Evolutionary conservation across 1,140 invertebrate genomes (phyloP), one percentile per base, ranked within the genome.

Genomic region (Glossosoma conforme): DNA sequence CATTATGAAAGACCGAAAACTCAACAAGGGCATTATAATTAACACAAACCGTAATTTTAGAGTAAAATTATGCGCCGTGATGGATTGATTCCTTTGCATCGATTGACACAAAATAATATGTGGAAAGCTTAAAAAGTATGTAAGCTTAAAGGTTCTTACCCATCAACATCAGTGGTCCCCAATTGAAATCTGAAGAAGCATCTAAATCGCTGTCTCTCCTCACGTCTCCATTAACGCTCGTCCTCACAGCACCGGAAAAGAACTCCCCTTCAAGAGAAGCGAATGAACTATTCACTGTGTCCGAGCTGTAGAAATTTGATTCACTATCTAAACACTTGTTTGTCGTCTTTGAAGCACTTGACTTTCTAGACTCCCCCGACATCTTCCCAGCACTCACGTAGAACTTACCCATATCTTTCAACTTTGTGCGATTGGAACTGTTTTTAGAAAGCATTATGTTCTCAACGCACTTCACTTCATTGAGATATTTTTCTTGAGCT

Each of bases 111-210:
- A 9, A 4, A 3, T 13, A 18, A 2, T 24, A 4, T 24, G 20
- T 25, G 18, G n/a, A n/a, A n/a, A n/a, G n/a, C n/a, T n/a, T 43
- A 24, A 24, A 15, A 8, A 36, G 15, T 40, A 15, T 14, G 28
- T 24, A 13, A 43, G 28, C 14, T 22, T 9, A 43, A n/a, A n/a
- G n/a, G n/a, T n/a, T 11, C 41, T 49, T 30, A 61, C 81, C 81
- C 65, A 82, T 80, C 19, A 84, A 62, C 71, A 82, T 79, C 54
- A 79, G 74, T 56, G 71, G 82, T 60, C 78, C 70, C 67, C 76
- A 75, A 40, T 82, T 80, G 62, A 71, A 65, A 57, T 75, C 70
- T 50, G 70, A 67, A 3, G 46, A 14, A 3, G 14, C 30, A 33
- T 52, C 50, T 1, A 15, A 15, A 18, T 44, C 49, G 3, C 37